A percentile compares a stretch with the other conserved stretches of the same genome.
Conservation (phyloP, 2,888 invertebrate species). For the Didymodactylos carnosus region DNA sequence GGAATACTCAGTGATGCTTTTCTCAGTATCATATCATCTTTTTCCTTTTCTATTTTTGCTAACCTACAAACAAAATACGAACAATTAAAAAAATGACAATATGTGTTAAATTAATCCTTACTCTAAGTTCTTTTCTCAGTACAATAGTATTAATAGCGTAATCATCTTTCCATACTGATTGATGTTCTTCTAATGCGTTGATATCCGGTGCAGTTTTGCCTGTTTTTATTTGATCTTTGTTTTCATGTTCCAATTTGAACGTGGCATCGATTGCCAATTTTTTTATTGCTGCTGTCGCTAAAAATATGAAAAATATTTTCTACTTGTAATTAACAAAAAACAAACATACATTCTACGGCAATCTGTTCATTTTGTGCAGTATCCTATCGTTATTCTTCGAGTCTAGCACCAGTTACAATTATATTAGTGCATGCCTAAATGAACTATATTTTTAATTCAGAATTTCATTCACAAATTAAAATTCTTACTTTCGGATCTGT, state of each 20-base stretch:
- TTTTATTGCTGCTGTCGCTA: conserved; percentile 34
- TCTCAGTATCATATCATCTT: neutral
- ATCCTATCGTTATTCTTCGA: conserved; percentile 96
- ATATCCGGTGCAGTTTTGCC: neutral
- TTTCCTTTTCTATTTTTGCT: neutral
- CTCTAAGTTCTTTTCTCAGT: conserved; percentile 9
- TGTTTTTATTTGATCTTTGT: conserved; percentile 50
- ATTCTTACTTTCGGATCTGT: conserved; percentile 71
- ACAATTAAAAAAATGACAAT: too few relatives aligned
- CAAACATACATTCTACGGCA: conserved; percentile 33
- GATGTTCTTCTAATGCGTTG: neutral
- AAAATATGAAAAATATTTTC: too few relatives aligned
- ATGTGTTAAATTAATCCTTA: neutral
- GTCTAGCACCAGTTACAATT: conserved; percentile 72
- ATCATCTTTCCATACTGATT: conserved; percentile 13
- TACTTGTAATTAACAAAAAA: too few relatives aligned
- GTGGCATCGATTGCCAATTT: conserved; percentile 82
- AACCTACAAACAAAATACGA: neutral
- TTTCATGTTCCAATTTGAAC: conserved; percentile 83
- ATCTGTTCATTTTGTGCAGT: conserved; percentile 75
- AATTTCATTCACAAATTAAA: conserved; percentile 29
- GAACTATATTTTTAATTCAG: too few relatives aligned
- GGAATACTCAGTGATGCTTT: neutral
- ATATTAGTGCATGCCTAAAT: conserved; percentile 73
- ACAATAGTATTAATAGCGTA: conserved; percentile 7